Evolutionary conservation across 2,797 vertebrate genomes (phyloP).

Genomic region (Florisuga fusca): DNA sequence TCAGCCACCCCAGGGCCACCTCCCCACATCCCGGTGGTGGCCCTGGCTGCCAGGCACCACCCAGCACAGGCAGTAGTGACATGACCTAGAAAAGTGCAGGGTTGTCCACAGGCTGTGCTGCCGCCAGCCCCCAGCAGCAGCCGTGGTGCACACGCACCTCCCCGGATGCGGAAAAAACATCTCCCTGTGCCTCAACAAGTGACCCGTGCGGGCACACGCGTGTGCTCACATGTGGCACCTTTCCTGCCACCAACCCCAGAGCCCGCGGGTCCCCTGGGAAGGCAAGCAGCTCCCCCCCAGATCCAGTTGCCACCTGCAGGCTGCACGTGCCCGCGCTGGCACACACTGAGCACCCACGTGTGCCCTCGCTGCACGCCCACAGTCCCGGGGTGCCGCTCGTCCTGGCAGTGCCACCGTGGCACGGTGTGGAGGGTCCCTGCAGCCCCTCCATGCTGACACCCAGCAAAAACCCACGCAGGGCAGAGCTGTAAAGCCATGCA

Average conservation of each 20-base stretch:
- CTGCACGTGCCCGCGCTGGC: background rate
- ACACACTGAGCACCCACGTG: background rate
- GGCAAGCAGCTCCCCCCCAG: background rate
- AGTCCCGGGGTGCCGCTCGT: background rate
- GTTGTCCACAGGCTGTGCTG: background rate
- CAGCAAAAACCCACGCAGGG: background rate
- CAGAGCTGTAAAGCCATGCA: background rate
- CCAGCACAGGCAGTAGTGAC: background rate
- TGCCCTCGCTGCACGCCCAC: background rate
- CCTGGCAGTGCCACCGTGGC: background rate
- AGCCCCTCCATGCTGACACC: background rate
- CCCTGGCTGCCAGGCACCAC: conserved; percentile 17
- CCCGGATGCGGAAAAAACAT: background rate
- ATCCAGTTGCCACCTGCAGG: background rate
- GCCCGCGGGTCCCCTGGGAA: background rate
- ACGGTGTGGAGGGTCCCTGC: background rate
- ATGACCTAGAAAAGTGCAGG: conserved; percentile 62
- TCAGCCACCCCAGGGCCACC: background rate
- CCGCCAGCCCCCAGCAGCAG: background rate
- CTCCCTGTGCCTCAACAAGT: conserved; percentile 35
- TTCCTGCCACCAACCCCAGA: background rate
- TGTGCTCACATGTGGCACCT: background rate
- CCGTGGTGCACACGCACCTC: background rate
- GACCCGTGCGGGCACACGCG: background rate
- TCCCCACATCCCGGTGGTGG: background rate